Conservation (phyloP, 2,797 vertebrate species). For the Siniperca obscura region DNA sequence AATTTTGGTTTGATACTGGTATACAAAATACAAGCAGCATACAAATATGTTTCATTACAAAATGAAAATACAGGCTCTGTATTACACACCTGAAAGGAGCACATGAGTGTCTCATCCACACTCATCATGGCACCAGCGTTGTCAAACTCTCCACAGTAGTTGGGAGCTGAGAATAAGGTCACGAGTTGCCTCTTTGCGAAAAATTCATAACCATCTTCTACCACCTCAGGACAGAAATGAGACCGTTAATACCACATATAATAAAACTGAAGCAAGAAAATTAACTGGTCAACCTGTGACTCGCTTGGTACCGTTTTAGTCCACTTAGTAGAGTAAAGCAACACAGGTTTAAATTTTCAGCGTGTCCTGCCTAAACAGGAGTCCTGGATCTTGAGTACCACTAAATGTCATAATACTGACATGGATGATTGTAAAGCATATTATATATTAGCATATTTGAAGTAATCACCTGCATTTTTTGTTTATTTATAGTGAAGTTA, state of each 20-base stretch:
- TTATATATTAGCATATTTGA: background rate
- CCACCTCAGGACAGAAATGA: conserved; percentile 78
- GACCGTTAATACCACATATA: background rate
- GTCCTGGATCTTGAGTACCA: background rate
- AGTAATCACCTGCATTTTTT: background rate
- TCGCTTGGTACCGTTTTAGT: background rate
- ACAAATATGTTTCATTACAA: background rate
- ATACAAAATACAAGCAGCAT: background rate
- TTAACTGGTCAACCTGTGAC: background rate
- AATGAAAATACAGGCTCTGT: background rate
- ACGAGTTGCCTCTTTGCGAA: conserved; percentile 89
- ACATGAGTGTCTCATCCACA: conserved; percentile 90
- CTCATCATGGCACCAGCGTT: conserved; percentile 90
- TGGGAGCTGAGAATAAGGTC: conserved; percentile 87
- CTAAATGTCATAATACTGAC: background rate
- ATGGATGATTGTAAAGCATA: background rate
- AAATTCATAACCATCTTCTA: conserved; percentile 89
- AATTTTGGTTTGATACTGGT: too few relatives aligned
- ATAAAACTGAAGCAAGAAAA: background rate
- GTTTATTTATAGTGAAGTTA: background rate
- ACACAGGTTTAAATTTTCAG: background rate
- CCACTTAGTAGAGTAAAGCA: background rate
- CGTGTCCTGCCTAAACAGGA: background rate
- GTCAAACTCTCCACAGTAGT: conserved; percentile 90
- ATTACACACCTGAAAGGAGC: conserved; percentile 86